These are phyloP conservation scores for Onychorhynchus coronatus DNA, from an alignment of 2,113 vertebrate species.

Conservation along the genomic window DNA sequence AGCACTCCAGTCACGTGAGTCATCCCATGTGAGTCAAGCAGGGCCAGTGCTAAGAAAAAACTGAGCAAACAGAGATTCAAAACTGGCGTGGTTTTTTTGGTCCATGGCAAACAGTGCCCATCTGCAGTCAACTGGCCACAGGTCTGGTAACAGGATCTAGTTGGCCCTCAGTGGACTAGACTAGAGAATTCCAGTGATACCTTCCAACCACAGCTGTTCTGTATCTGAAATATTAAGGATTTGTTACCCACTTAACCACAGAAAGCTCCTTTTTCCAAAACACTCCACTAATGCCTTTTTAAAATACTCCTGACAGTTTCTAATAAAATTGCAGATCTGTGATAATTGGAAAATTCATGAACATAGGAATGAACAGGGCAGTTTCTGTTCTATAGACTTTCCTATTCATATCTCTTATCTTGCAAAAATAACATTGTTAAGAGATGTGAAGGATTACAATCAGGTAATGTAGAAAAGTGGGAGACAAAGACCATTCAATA, in stretches of 20 bases:
- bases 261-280: background rate
- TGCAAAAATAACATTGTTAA: background rate
- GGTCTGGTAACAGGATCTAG: too few relatives aligned
- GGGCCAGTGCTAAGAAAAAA: background rate
- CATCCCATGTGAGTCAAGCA: too few relatives aligned
- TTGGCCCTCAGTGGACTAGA: background rate
- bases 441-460: background rate
- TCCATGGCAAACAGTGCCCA: background rate
- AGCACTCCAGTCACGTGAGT: too few relatives aligned
- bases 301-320: background rate
- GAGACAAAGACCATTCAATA: background rate
- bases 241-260: background rate
- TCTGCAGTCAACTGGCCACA: background rate
- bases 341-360: background rate
- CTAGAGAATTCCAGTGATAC: background rate
- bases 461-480: background rate
- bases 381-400: background rate
- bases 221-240: background rate
- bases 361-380: background rate
- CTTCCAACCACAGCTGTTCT: background rate
- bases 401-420: background rate
- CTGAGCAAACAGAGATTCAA: background rate
- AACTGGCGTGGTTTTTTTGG: rapidly evolving
- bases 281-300: background rate
- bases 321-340: background rate